Percentiles rank a stretch among this genome's conserved stretches.
Conservation (phyloP, 2,888 invertebrate species). For the Clunio marinus region DNA sequence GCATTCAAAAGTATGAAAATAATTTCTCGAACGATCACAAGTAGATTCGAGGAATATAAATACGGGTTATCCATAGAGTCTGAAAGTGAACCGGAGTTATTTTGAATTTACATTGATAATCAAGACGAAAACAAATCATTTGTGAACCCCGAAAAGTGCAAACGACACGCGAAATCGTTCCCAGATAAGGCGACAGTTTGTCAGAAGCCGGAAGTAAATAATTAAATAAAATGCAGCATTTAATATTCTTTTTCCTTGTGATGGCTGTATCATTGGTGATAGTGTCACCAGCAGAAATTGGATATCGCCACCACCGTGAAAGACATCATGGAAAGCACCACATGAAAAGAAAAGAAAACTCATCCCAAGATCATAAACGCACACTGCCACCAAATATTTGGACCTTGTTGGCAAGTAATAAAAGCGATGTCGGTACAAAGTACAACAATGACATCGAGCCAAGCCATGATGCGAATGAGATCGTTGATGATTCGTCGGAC, state of each 20-base stretch:
- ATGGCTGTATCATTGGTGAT: background rate
- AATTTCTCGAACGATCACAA: no score
- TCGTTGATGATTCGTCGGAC: background rate
- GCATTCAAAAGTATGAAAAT: background rate
- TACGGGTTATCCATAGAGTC: background rate
- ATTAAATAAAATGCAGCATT: background rate
- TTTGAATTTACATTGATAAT: background rate
- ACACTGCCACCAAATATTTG: conserved; percentile 27
- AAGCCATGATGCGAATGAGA: conserved; percentile 1
- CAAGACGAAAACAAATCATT: background rate
- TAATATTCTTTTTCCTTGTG: background rate
- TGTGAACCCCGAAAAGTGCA: background rate
- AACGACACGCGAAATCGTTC: no score
- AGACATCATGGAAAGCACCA: background rate
- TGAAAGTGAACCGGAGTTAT: background rate
- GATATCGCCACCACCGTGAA: background rate
- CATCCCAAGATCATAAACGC: background rate
- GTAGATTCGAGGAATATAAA: background rate
- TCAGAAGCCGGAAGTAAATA: background rate
- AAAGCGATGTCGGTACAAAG: conserved; percentile 6
- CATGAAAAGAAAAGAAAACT: background rate
- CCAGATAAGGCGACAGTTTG: no score
- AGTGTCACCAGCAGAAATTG: background rate
- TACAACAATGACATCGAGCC: background rate
- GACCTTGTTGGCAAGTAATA: background rate